phyloP scores from a whole-genome alignment of 2,888 invertebrate species.

The Cyclophora albipunctata region DNA sequence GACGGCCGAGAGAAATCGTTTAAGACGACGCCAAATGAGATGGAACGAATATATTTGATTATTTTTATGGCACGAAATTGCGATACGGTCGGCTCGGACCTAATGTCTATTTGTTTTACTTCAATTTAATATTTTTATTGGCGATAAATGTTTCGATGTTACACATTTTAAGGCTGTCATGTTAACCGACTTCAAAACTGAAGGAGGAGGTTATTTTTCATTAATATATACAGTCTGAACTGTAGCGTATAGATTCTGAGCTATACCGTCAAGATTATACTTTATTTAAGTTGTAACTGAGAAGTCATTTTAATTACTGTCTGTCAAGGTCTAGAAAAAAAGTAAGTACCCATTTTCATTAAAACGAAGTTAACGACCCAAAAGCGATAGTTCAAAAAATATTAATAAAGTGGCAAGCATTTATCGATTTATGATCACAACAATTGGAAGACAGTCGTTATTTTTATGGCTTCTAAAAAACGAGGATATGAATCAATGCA shows the following conservation, averaged over 20 bases:
- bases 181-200: too few relatives aligned
- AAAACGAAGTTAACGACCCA: too few relatives aligned
- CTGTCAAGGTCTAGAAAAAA: too few relatives aligned
- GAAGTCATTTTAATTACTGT: too few relatives aligned
- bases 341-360: too few relatives aligned
- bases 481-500: constrained; percentile 53
- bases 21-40: constrained; percentile 74
- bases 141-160: constrained; percentile 24
- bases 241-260: too few relatives aligned
- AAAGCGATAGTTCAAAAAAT: too few relatives aligned
- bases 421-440: constrained; percentile 55
- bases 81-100: constrained; percentile 55
- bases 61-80: constrained; percentile 72
- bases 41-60: constrained; percentile 76
- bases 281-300: too few relatives aligned
- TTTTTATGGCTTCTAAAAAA: constrained; percentile 67
- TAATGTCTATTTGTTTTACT: constrained; percentile 71
- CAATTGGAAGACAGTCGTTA: constrained; percentile 61
- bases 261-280: too few relatives aligned
- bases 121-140: constrained; percentile 48
- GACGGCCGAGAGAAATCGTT: constrained; percentile 75
- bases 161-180: constrained; percentile 36
- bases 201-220: too few relatives aligned
- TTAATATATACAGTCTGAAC: too few relatives aligned
- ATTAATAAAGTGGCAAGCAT: constrained; percentile 5